phyloP scores from a whole-genome alignment of 2,113 vertebrate species.

The Hippocampus barbouri region DNA sequence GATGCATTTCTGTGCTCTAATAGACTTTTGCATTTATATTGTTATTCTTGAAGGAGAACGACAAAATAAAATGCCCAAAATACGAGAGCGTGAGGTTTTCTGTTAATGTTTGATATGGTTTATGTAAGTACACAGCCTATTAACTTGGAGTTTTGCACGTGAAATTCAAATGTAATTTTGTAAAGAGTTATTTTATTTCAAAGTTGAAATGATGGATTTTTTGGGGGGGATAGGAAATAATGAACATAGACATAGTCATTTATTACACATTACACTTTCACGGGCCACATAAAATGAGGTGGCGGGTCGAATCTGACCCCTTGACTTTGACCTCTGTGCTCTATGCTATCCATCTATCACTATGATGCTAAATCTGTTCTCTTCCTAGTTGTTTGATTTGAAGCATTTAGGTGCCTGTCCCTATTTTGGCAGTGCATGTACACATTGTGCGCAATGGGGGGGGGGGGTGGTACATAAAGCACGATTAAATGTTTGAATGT shows the following conservation, averaged over 20 bases:
- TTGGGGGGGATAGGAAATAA: not conserved
- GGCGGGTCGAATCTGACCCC: too few species aligned
- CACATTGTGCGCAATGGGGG: slow-evolving; percentile 65
- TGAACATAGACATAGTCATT: not conserved
- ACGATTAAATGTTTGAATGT: slow-evolving; percentile 70
- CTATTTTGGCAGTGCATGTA: slow-evolving; percentile 57
- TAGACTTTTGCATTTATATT: slow-evolving; percentile 67
- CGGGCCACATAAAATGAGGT: too few species aligned
- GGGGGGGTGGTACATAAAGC: slow-evolving; percentile 64
- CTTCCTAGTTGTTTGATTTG: slow-evolving; percentile 48
- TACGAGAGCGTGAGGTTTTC: slow-evolving; percentile 11
- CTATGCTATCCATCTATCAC: slow-evolving; percentile 42
- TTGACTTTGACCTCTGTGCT: too few species aligned
- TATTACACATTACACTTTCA: too few species aligned
- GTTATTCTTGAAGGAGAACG: slow-evolving; percentile 53
- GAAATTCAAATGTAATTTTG: not conserved
- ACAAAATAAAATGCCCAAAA: slow-evolving; percentile 35
- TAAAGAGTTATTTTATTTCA: not conserved
- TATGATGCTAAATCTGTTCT: slow-evolving; percentile 17
- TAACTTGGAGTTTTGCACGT: not conserved
- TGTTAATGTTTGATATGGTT: slow-evolving; percentile 30
- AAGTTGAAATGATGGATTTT: not conserved
- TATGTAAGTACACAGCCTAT: slow-evolving; percentile 31
- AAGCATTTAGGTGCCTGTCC: slow-evolving; percentile 52
- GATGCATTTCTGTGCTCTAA: slow-evolving; percentile 60